A percentile compares a stretch with the other conserved stretches of the same genome.
These are phyloP conservation scores for Ennomos quercinarius DNA, from an alignment of 2,888 invertebrate genomes.

Conservation along the genomic window DNA sequence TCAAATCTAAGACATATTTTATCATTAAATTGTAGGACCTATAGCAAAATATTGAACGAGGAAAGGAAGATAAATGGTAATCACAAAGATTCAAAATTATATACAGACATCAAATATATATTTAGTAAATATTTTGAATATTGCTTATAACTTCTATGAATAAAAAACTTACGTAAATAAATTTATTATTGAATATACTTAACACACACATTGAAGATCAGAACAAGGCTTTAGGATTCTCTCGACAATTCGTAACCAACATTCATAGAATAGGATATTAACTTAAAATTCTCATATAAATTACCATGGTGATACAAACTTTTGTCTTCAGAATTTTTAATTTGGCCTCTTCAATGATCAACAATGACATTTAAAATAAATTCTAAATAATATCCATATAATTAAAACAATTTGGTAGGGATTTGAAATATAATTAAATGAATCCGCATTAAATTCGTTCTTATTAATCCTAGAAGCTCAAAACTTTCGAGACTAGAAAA, in stretches of 20 bases:
- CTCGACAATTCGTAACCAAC: conserved; percentile 45
- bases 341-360: conserved; percentile 17
- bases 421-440: conserved; percentile 25
- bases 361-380: background rate
- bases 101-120: conserved; percentile 6
- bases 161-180: conserved; percentile 53
- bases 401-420: conserved; percentile 14
- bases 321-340: conserved; percentile 39
- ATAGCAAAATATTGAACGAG: conserved; percentile 19
- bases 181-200: conserved; percentile 39
- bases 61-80: conserved; percentile 13
- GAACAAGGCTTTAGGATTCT: conserved; percentile 58
- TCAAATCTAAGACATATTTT: conserved; percentile 12
- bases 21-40: conserved; percentile 7
- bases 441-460: conserved; percentile 59
- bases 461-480: conserved; percentile 78
- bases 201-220: conserved; percentile 50
- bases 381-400: conserved; percentile 24
- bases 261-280: conserved; percentile 26
- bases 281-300: conserved; percentile 10
- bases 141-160: conserved; percentile 72
- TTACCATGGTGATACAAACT: conserved; percentile 35
- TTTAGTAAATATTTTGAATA: conserved; percentile 53
- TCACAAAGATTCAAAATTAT: conserved; percentile 26
- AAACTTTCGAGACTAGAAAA: conserved; percentile 47